phyloP scores from a whole-genome alignment of 2,888 invertebrate species.

The Pollenia labialis region DNA sequence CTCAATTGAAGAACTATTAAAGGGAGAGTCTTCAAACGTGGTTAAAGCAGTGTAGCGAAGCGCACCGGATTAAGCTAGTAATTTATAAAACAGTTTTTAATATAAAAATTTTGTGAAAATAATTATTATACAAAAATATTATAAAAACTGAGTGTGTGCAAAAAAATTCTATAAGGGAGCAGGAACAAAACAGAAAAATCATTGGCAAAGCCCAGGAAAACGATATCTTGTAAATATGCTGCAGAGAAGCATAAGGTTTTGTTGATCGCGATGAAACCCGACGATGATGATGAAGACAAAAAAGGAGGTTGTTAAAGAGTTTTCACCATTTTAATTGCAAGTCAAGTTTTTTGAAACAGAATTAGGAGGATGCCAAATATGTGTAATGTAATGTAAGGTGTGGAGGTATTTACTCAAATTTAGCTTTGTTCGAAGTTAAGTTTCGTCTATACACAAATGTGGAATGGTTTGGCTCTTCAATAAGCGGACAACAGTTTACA shows the following conservation, averaged over 20 bases:
- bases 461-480: constrained; percentile 86
- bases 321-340: constrained; percentile 87
- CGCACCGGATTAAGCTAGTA: too few species aligned
- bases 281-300: constrained; percentile 83
- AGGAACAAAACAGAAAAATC: constrained; percentile 85
- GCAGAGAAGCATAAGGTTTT: constrained; percentile 78
- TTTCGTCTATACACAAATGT: constrained; percentile 88
- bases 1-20: too few species aligned
- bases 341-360: constrained; percentile 85
- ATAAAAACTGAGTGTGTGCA: too few species aligned
- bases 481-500: constrained; percentile 90
- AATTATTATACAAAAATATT: too few species aligned
- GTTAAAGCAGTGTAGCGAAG: too few species aligned
- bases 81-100: too few species aligned
- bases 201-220: constrained; percentile 85
- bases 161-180: constrained; percentile 82
- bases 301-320: constrained; percentile 85
- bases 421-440: constrained; percentile 87
- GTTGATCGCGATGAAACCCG: constrained; percentile 78
- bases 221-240: constrained; percentile 85
- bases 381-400: constrained; percentile 85
- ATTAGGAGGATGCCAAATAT: constrained; percentile 85
- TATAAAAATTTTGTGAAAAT: too few species aligned
- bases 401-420: constrained; percentile 90
- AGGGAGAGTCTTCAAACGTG: too few species aligned